Evolutionary conservation across 2,797 vertebrate genomes (phyloP).

Genomic region (Parauchenoglanis ngamensis): DNA sequence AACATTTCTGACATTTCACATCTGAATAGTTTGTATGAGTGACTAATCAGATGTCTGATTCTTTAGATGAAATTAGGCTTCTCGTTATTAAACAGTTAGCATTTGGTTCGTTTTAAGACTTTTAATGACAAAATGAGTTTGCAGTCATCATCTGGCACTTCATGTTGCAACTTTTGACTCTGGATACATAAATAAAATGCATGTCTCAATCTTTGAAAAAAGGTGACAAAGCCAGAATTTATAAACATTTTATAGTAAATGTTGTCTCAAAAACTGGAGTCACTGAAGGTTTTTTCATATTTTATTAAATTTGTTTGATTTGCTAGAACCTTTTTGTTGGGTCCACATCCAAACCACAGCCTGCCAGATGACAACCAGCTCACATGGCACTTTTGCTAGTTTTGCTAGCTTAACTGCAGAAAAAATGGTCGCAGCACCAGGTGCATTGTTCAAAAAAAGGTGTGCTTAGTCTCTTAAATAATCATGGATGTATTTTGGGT

Average conservation of each 20-base stretch:
- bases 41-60: constrained; percentile 47
- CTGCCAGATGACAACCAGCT: too few species aligned
- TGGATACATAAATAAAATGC: not conserved
- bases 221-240: too few species aligned
- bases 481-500: too few species aligned
- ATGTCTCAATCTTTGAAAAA: not conserved
- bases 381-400: too few species aligned
- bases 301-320: too few species aligned
- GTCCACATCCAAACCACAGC: not conserved
- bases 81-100: constrained; percentile 30
- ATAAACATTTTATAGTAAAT: not conserved
- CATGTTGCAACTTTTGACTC: not conserved
- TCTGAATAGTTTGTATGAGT: constrained; percentile 37
- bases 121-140: constrained; percentile 42
- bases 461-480: too few species aligned
- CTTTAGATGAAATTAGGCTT: constrained; percentile 24
- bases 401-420: too few species aligned
- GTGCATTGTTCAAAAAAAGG: too few species aligned
- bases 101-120: constrained; percentile 23
- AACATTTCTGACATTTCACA: constrained; percentile 44
- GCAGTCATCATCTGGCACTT: not conserved
- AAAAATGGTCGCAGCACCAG: too few species aligned
- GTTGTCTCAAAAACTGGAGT: not conserved
- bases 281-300: not conserved
- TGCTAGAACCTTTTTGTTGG: not conserved